These are phyloP conservation scores for Grapholita molesta DNA, from an alignment of 1,140 invertebrate species.

Conservation along the genomic window DNA sequence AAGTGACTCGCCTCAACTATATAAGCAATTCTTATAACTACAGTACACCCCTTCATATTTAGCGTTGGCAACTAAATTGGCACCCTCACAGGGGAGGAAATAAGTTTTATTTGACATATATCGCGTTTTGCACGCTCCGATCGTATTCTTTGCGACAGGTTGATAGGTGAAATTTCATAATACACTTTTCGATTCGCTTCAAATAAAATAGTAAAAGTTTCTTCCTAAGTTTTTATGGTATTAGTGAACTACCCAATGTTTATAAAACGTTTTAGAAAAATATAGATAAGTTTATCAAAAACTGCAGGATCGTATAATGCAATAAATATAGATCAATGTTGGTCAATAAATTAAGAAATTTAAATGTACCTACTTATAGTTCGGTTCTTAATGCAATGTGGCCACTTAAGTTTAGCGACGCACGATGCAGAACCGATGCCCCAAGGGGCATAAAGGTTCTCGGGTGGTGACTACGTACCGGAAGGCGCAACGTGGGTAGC, in stretches of 20 bases:
- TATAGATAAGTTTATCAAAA: too few relatives aligned
- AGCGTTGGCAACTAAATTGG: constrained; percentile 63
- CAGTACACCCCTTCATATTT: constrained; percentile 47
- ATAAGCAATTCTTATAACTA: neutral
- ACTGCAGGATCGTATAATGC: too few relatives aligned
- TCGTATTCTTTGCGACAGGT: constrained; percentile 33
- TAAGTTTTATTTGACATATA: constrained; percentile 58
- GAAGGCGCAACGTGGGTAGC: too few relatives aligned
- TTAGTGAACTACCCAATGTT: neutral
- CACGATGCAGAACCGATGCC: too few relatives aligned
- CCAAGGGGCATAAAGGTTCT: too few relatives aligned
- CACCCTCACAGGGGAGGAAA: constrained; percentile 45
- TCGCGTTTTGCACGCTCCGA: constrained; percentile 30
- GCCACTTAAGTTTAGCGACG: too few relatives aligned
- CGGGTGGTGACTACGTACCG: too few relatives aligned
- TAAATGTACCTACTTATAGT: too few relatives aligned
- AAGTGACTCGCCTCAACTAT: neutral
- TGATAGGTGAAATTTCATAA: constrained; percentile 20
- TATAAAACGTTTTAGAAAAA: neutral
- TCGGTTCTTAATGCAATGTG: too few relatives aligned
- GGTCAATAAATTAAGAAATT: too few relatives aligned
- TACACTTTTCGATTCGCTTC: constrained; percentile 6
- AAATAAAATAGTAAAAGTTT: neutral
- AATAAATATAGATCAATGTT: too few relatives aligned
- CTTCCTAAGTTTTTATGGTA: neutral